Conservation (phyloP, 2,113 vertebrate genomes). For the Neomonachus schauinslandi region DNA sequence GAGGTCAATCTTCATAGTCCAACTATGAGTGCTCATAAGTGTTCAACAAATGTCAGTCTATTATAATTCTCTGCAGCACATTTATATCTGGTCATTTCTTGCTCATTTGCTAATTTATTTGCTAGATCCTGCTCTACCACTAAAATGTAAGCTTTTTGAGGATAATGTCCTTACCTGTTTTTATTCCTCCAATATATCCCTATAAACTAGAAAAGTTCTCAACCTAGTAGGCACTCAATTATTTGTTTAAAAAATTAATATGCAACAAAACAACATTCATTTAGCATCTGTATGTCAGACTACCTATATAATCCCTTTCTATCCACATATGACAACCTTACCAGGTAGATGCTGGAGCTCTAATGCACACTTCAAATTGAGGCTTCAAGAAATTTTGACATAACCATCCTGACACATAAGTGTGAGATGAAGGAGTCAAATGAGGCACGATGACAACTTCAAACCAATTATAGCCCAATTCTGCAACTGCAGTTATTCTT, state of each 20-base stretch:
- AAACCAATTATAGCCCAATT: background rate
- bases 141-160: background rate
- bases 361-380: background rate
- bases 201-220: background rate
- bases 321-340: background rate
- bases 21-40: background rate
- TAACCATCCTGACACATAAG: background rate
- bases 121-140: background rate
- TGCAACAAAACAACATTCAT: background rate
- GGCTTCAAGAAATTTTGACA: background rate
- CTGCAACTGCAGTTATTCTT: background rate
- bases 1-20: background rate
- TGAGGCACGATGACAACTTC: background rate
- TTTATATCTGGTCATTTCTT: background rate
- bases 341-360: background rate
- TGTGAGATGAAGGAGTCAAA: background rate
- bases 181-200: background rate
- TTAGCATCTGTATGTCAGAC: background rate
- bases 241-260: slow-evolving; percentile 6
- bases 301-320: background rate
- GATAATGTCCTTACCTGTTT: background rate
- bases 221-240: background rate
- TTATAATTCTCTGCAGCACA: background rate
- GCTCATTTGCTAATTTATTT: background rate
- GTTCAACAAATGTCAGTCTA: background rate